phyloP scores from a whole-genome alignment of 2,113 vertebrate species.

The Phalacrocorax carbo region DNA sequence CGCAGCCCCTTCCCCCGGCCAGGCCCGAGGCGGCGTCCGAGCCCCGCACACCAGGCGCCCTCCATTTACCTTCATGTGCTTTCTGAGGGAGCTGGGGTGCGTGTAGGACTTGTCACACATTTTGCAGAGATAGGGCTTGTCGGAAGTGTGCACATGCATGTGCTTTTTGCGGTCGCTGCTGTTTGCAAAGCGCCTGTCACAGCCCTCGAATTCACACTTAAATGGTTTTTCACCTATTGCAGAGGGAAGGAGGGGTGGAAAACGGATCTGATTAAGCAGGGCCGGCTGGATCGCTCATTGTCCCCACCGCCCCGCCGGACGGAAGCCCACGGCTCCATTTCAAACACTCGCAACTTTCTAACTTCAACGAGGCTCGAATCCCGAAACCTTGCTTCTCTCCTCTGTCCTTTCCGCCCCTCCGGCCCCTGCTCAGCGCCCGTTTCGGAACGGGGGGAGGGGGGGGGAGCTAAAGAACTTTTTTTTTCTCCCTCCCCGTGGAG shows the following conservation, averaged over 20 bases:
- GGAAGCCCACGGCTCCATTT: not conserved
- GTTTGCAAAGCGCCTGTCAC: constrained; percentile 98
- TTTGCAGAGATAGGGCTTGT: constrained; percentile 99
- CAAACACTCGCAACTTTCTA: constrained; percentile 14
- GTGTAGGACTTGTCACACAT: constrained; percentile 99
- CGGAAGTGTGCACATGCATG: constrained; percentile 99
- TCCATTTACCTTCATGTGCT: constrained; percentile 97
- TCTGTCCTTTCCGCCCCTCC: not conserved
- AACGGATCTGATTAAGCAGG: constrained; percentile 31
- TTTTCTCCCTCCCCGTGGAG: not conserved
- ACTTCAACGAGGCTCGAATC: not conserved
- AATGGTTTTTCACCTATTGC: constrained; percentile 95
- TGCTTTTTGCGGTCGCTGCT: constrained; percentile 99
- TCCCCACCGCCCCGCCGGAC: not conserved
- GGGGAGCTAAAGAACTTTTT: not conserved
- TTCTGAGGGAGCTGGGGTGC: constrained; percentile 96
- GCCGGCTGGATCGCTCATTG: not conserved
- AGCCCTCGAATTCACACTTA: constrained; percentile 98
- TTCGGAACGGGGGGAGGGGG: not conserved
- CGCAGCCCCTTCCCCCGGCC: not conserved
- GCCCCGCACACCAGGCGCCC: not conserved
- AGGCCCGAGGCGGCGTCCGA: not conserved
- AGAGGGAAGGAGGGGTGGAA: constrained; percentile 29
- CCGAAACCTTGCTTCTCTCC: not conserved
- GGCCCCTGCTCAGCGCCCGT: not conserved